Evolutionary conservation across 2,888 invertebrate genomes (phyloP).

Genomic region (Amorpha juglandis): DNA sequence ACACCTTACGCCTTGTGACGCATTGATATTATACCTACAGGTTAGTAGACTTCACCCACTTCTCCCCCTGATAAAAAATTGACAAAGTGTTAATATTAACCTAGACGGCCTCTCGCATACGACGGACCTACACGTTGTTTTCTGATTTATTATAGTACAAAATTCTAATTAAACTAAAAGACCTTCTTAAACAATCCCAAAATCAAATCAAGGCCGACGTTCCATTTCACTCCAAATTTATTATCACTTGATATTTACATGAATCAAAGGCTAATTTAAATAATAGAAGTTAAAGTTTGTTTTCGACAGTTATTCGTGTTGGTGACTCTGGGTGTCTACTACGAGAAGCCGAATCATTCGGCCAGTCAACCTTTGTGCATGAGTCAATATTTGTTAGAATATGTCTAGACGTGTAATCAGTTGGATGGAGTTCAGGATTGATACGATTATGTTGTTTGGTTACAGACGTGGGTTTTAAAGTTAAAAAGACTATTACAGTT

Average conservation of each 20-base stretch:
- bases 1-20: no score
- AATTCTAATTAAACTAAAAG: no score
- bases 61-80: no score
- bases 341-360: neutral
- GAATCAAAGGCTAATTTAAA: neutral
- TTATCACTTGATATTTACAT: neutral
- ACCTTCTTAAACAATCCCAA: neutral
- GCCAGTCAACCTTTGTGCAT: neutral
- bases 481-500: neutral
- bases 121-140: no score
- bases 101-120: no score
- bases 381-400: neutral
- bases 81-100: no score
- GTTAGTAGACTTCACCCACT: no score
- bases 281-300: neutral
- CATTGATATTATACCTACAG: no score
- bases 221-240: neutral
- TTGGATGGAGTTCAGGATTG: neutral
- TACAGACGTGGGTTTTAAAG: neutral
- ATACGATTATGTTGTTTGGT: neutral
- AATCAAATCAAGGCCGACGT: neutral
- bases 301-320: neutral
- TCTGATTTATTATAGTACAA: no score
- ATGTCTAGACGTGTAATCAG: slow-evolving; percentile 12
- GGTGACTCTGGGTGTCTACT: neutral